Conservation (phyloP, 2,888 invertebrate genomes). For the Pseudococcus viburni region DNA sequence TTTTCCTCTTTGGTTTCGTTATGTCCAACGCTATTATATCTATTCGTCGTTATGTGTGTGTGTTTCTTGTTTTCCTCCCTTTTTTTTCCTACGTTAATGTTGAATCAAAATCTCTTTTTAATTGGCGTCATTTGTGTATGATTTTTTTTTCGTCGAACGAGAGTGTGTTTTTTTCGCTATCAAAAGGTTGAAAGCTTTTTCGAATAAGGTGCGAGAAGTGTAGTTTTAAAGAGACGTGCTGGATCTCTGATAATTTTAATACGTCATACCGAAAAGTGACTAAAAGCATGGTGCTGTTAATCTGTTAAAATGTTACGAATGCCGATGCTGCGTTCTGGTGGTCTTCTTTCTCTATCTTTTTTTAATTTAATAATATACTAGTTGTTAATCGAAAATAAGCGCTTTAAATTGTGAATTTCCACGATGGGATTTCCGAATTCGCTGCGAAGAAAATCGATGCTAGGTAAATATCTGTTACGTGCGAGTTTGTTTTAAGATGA, state of each 20-base stretch:
- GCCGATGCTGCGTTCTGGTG: neutral
- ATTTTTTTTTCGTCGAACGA: neutral
- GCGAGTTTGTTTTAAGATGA: too few species aligned
- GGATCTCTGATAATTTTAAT: neutral
- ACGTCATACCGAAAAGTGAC: neutral
- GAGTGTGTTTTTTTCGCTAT: neutral
- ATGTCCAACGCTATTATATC: neutral
- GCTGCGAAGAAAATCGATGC: too few species aligned
- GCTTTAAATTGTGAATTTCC: neutral
- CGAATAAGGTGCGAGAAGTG: neutral
- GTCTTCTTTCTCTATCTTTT: neutral
- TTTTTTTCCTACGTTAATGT: neutral
- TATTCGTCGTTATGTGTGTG: neutral
- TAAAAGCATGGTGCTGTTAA: constrained; percentile 14
- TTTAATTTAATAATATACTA: neutral
- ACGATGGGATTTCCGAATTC: too few species aligned
- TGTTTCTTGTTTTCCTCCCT: neutral
- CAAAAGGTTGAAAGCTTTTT: neutral
- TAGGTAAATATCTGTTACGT: too few species aligned
- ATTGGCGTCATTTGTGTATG: neutral
- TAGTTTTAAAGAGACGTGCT: neutral
- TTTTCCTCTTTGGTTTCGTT: neutral
- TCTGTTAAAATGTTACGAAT: neutral
- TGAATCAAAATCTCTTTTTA: neutral
- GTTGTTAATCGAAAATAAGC: constrained; percentile 27